phyloP scores from a whole-genome alignment of 2,888 invertebrate genomes.

The Sphaerophoria taeniata region DNA sequence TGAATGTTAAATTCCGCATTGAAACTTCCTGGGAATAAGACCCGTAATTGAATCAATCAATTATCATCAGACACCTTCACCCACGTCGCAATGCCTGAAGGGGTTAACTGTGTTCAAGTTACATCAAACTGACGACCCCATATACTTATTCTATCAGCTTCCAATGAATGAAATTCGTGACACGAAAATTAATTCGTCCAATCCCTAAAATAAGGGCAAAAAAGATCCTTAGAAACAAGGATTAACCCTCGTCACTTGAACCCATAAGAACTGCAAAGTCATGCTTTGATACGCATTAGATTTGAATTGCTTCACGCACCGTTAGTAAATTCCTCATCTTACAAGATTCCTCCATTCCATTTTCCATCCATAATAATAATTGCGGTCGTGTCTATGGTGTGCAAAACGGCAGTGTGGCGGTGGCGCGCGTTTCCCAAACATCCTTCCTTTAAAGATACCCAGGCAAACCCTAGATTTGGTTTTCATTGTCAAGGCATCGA shows the following conservation, averaged over 20 bases:
- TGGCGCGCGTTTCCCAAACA: not conserved
- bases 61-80: not conserved
- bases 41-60: not conserved
- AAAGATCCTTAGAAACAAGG: conserved; percentile 42
- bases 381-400: conserved; percentile 7
- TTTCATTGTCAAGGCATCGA: conserved; percentile 65
- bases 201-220: conserved; percentile 56
- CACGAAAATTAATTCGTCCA: conserved; percentile 63
- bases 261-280: conserved; percentile 17
- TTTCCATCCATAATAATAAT: not conserved
- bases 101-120: conserved; percentile 21
- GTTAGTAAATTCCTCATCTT: conserved; percentile 23
- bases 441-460: conserved; percentile 19
- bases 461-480: conserved; percentile 48
- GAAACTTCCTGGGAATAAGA: not conserved
- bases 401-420: not conserved
- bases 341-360: conserved; percentile 31
- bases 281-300: conserved; percentile 6
- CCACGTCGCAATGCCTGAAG: not conserved
- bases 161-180: conserved; percentile 33
- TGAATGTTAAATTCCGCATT: too few relatives aligned
- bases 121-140: conserved; percentile 8
- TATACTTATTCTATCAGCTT: conserved; percentile 15
- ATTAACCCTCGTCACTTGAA: conserved; percentile 64
- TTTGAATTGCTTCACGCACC: conserved; percentile 46